phyloP scores from a whole-genome alignment of 2,888 invertebrate genomes.

The Sinhomidia bicolor region DNA sequence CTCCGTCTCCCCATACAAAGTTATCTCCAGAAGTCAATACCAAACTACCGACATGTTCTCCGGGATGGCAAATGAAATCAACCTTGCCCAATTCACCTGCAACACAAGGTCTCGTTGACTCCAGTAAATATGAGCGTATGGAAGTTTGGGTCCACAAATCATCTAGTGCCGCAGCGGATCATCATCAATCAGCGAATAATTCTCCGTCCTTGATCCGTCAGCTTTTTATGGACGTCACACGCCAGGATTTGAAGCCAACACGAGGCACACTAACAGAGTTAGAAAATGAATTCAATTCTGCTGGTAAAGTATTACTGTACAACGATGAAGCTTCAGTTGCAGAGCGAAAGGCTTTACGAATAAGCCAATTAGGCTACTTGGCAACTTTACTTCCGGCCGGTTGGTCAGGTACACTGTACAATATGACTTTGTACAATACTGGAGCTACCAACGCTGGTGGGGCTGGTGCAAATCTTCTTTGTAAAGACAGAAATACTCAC shows the following conservation, averaged over 20 bases:
- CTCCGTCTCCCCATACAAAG: background rate
- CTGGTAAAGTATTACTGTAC: slow-evolving; percentile 81
- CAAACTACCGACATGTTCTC: background rate
- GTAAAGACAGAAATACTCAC: slow-evolving; percentile 82
- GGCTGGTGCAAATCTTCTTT: slow-evolving; percentile 80
- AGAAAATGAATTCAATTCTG: slow-evolving; percentile 76
- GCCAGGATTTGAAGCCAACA: slow-evolving; percentile 55
- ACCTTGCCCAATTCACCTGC: background rate
- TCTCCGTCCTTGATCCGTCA: slow-evolving; percentile 81
- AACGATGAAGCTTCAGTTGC: slow-evolving; percentile 82
- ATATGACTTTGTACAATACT: background rate
- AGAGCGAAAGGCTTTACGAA: slow-evolving; percentile 81
- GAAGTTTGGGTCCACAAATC: slow-evolving; percentile 82
- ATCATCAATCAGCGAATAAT: background rate
- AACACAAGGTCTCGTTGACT: slow-evolving; percentile 49
- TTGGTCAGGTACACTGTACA: background rate
- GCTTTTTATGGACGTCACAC: slow-evolving; percentile 78
- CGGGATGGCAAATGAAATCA: background rate
- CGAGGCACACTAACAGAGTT: slow-evolving; percentile 59
- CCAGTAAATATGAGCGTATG: slow-evolving; percentile 81
- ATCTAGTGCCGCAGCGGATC: slow-evolving; percentile 80
- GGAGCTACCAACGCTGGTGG: slow-evolving; percentile 80
- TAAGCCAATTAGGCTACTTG: slow-evolving; percentile 82
- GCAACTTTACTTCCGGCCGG: slow-evolving; percentile 81
- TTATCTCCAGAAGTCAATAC: background rate